phyloP scores from a whole-genome alignment of 2,113 vertebrate genomes.

The Ceyx cyanopectus region DNA sequence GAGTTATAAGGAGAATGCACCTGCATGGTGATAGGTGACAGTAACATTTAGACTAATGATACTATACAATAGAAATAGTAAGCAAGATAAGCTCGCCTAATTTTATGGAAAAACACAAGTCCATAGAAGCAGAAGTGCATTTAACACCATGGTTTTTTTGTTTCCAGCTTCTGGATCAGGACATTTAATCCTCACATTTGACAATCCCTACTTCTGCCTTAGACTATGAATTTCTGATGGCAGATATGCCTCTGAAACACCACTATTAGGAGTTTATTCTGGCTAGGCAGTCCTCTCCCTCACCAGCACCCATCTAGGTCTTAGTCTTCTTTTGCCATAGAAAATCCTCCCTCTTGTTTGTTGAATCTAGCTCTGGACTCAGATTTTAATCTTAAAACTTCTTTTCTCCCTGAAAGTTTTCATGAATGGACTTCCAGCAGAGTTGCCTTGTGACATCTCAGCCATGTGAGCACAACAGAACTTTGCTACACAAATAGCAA shows the following conservation, averaged over 20 bases:
- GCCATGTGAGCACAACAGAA: not conserved
- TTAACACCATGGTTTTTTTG: not conserved
- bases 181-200: not conserved
- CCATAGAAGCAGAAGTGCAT: not conserved
- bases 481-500: not conserved
- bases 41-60: not conserved
- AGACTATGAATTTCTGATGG: not conserved
- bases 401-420: not conserved
- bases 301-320: not conserved
- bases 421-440: rapidly evolving
- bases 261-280: not conserved
- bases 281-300: not conserved
- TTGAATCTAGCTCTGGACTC: not conserved
- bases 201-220: not conserved
- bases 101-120: not conserved
- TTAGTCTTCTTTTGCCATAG: not conserved
- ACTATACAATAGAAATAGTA: not conserved
- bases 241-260: rapidly evolving
- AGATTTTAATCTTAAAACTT: not conserved
- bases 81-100: not conserved
- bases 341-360: not conserved
- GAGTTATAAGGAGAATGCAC: not conserved
- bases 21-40: not conserved
- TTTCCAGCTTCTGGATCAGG: not conserved
- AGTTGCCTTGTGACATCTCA: not conserved